phyloP scores from a whole-genome alignment of 2,797 vertebrate genomes.

The Austrolebias charrua region DNA sequence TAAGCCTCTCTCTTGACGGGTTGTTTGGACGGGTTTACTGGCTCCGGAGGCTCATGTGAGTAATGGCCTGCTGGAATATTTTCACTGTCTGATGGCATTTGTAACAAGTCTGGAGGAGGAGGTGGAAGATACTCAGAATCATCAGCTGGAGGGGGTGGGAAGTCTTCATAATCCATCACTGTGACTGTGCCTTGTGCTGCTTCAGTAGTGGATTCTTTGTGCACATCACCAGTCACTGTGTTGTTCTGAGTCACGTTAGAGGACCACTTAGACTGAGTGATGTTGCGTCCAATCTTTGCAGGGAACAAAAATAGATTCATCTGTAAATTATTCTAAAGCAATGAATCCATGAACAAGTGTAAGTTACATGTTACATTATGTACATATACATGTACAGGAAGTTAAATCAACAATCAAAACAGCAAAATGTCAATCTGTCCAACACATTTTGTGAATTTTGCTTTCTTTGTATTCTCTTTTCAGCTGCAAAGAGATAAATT shows the following conservation, averaged over 20 bases:
- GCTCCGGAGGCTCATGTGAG: conserved; percentile 77
- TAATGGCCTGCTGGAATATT: conserved; percentile 70
- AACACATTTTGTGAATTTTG: background rate
- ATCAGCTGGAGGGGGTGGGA: conserved; percentile 80
- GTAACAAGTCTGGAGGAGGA: conserved; percentile 82
- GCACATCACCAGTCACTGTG: conserved; percentile 63
- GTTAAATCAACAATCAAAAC: background rate
- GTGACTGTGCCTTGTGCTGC: conserved; percentile 47
- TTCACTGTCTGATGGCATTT: conserved; percentile 75
- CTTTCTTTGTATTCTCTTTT: conserved; percentile 8
- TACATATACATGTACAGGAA: conserved; percentile 1
- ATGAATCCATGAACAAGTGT: background rate
- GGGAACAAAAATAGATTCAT: conserved; percentile 70
- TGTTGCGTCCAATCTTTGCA: conserved; percentile 84
- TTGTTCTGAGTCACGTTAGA: conserved; percentile 73
- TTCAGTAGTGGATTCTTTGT: conserved; percentile 59
- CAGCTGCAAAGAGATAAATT: conserved; percentile 7
- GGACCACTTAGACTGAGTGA: conserved; percentile 82
- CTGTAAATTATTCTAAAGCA: conserved; percentile 27
- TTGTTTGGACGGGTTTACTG: conserved; percentile 59
- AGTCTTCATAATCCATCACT: conserved; percentile 73
- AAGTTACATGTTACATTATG: background rate
- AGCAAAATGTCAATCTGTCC: background rate
- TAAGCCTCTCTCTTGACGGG: conserved; percentile 78
- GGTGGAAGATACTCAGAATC: conserved; percentile 82